Percentiles rank a stretch among this genome's conserved stretches.
Evolutionary conservation across 1,140 invertebrate species (phyloP).

Genomic region (Ceratina australensis): DNA sequence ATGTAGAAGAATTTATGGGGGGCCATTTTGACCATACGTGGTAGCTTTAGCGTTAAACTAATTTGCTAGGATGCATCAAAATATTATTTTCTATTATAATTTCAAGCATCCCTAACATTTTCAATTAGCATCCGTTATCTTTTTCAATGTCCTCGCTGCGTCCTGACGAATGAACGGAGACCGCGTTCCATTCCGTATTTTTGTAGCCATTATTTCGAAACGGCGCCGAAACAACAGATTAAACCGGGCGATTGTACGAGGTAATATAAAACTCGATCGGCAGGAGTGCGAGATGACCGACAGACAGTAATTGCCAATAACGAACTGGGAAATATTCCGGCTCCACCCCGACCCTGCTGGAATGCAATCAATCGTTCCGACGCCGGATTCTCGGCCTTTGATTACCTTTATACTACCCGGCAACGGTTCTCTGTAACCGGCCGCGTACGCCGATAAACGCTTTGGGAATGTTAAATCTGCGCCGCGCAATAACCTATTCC

Average conservation of each 20-base stretch:
- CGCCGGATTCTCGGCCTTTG: constrained; percentile 44
- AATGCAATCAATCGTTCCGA: constrained; percentile 47
- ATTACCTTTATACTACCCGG: constrained; percentile 44
- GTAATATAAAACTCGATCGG: constrained; percentile 30
- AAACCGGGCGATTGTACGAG: constrained; percentile 23
- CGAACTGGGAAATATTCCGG: constrained; percentile 45
- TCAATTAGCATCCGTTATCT: too few relatives aligned
- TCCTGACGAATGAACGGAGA: background rate
- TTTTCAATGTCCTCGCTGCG: background rate
- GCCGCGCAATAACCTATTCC: constrained; percentile 38
- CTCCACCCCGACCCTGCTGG: constrained; percentile 13
- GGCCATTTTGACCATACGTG: too few relatives aligned
- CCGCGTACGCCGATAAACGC: constrained; percentile 27
- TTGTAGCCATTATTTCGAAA: background rate
- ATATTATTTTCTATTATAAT: too few relatives aligned
- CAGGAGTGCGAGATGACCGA: constrained; percentile 10
- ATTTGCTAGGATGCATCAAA: too few relatives aligned
- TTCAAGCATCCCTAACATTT: too few relatives aligned
- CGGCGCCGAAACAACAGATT: constrained; percentile 5
- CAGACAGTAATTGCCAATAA: constrained; percentile 47
- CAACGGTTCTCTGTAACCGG: constrained; percentile 31
- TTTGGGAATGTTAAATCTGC: constrained; percentile 44
- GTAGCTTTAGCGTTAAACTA: too few relatives aligned
- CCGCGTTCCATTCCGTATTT: background rate
- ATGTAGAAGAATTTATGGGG: too few relatives aligned